Percentiles rank a stretch among this genome's conserved stretches.
Conservation (phyloP, 2,888 invertebrate species). For the Thymelicus lineola region DNA sequence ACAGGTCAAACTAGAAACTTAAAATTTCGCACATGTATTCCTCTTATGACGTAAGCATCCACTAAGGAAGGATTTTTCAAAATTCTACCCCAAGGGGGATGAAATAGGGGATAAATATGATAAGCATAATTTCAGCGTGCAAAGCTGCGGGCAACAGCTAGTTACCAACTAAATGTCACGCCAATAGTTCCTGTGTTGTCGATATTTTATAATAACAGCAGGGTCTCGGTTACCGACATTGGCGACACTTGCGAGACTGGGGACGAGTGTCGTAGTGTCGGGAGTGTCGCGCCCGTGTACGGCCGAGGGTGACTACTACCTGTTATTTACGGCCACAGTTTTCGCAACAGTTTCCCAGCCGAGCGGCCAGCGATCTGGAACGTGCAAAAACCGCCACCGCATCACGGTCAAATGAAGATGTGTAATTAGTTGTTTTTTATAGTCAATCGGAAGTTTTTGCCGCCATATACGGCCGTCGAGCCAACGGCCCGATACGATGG, state of each 20-base stretch:
- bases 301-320: conserved; percentile 19
- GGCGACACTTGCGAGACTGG: too few relatives aligned
- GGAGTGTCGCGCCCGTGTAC: conserved; percentile 9
- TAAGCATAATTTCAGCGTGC: too few relatives aligned
- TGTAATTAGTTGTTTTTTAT: conserved; percentile 79
- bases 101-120: too few relatives aligned
- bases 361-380: conserved; percentile 60
- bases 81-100: too few relatives aligned
- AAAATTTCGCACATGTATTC: too few relatives aligned
- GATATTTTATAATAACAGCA: conserved; percentile 34
- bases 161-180: conserved; percentile 2
- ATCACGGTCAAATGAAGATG: conserved; percentile 83
- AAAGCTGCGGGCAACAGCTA: too few relatives aligned
- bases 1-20: too few relatives aligned
- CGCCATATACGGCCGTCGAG: conserved; percentile 66
- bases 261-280: too few relatives aligned
- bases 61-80: too few relatives aligned
- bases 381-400: conserved; percentile 67
- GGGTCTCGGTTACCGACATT: neutral
- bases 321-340: conserved; percentile 49
- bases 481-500: conserved; percentile 73
- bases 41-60: too few relatives aligned
- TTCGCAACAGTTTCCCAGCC: conserved; percentile 71
- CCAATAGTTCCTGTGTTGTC: conserved; percentile 33
- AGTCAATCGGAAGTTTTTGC: conserved; percentile 63